Conservation (phyloP, 2,888 invertebrate species). For the Nudaria mundana region DNA sequence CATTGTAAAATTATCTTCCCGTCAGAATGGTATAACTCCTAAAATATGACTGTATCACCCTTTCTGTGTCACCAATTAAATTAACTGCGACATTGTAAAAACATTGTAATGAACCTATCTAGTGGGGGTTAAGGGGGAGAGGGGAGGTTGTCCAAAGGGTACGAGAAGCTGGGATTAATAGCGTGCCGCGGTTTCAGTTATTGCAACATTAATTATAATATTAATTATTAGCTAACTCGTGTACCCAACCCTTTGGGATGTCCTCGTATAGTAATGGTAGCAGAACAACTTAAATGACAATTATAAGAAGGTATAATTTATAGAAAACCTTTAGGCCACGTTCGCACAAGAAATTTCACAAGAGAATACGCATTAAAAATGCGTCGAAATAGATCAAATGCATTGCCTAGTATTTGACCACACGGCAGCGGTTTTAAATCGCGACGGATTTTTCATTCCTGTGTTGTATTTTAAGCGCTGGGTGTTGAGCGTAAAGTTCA, state of each 20-base stretch:
- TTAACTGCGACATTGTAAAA: constrained; percentile 36
- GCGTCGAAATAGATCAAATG: too few species aligned
- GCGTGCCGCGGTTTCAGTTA: constrained; percentile 60
- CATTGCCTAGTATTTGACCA: too few species aligned
- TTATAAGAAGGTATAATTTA: too few species aligned
- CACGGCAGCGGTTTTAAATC: too few species aligned
- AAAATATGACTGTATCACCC: constrained; percentile 13
- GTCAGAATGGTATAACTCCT: too few species aligned
- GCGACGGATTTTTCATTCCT: too few species aligned
- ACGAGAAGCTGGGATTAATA: constrained; percentile 29
- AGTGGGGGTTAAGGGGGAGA: constrained; percentile 3
- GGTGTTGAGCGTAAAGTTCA: too few species aligned
- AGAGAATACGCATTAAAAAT: too few species aligned
- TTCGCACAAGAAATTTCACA: too few species aligned
- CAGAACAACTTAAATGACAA: constrained; percentile 17
- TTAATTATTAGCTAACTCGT: constrained; percentile 78
- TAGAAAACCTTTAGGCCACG: too few species aligned
- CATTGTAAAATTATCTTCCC: too few species aligned
- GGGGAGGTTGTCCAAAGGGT: constrained; percentile 1
- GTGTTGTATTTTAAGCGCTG: too few species aligned
- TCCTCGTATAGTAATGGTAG: constrained; percentile 33
- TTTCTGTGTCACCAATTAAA: constrained; percentile 28
- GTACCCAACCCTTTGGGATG: constrained; percentile 57
- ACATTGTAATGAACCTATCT: constrained; percentile 31
- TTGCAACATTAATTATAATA: constrained; percentile 77